Evolutionary conservation across 1,140 invertebrate species (phyloP), one percentile per base, ranked within the genome.

Genomic region (Maniola jurtina): DNA sequence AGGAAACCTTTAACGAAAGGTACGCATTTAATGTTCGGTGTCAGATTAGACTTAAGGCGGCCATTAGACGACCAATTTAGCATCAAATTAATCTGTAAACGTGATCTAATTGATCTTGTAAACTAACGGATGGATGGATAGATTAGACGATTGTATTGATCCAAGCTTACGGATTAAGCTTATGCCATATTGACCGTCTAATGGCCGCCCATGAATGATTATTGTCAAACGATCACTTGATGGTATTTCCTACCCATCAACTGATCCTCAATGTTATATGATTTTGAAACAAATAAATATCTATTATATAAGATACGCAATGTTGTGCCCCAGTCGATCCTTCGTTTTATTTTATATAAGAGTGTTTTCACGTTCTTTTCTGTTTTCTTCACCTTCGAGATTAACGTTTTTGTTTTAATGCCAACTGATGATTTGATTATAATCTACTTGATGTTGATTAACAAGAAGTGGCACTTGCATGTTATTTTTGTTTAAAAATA

Each of bases 1-100:
- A 96, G 76, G 96, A 97, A 79, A 96, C 96, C 6, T 99, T 99
- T 91, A 99, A 99, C 91, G 97, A 98, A 92, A 99, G 97, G 98
- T 99, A 94, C 93, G 94, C 92, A 70, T 7, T 86, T 63, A 33
- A 52, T 88, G 86, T 86, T 90, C 71, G 81, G 69, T 90, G 86
- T 86, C 79, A 77, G 45, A 69, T 74, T 67, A 61, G 40, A 59
- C 50, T 38, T 36, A 50, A 16, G 13, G 42, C 42, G 5, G 13
- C 9, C 9, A 11, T 25, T 25, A 25, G 25, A 25, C 25, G 25
- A 25, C 1, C 25, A 25, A 25, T 25, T 25, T 25, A 45, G 42
- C 10, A 45, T 13, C 42, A 38, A 1, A 25, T 4, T 25, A 25
- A 2, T 25, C 25, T 25, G 25, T 25, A 25, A 25, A 25, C 4